Evolutionary conservation across 30 jellyfish, hydroid and myxozoan genomes (phyloP).

Genomic region (Aurelia coerulea): DNA sequence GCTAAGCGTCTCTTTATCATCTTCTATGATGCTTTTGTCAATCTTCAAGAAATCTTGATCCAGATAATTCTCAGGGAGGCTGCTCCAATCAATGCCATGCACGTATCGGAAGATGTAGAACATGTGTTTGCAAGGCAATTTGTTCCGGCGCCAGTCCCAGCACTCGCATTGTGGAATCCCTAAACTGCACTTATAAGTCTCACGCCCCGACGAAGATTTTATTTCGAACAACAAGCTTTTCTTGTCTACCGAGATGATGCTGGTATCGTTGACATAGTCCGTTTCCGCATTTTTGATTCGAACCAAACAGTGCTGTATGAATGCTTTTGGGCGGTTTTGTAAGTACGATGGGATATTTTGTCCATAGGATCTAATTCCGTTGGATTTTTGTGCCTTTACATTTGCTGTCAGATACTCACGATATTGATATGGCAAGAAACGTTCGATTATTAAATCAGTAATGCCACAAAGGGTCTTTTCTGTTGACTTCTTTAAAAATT

Average conservation of each 20-base stretch:
- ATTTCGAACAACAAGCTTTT: constrained; percentile 4
- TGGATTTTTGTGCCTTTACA: constrained; percentile 18
- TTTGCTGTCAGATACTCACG: constrained; percentile 32
- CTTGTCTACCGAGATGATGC: constrained; percentile 6
- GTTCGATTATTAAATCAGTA: constrained; percentile 3
- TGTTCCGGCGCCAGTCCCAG: constrained; percentile 14
- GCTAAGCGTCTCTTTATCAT: no score
- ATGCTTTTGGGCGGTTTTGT: constrained; percentile 19
- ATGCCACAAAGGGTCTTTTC: constrained; percentile 33
- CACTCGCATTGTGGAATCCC: constrained; percentile 24
- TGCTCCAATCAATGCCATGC: no score
- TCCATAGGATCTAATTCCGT: constrained; percentile 14
- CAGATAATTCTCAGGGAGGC: no score
- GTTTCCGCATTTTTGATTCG: background rate
- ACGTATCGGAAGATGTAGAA: background rate
- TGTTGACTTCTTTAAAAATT: constrained; percentile 20
- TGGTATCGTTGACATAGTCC: constrained; percentile 8
- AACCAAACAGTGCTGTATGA: constrained; percentile 26
- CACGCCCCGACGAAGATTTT: constrained; percentile 11
- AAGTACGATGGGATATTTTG: constrained; percentile 10
- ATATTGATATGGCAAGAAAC: constrained; percentile 18
- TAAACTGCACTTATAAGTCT: background rate
- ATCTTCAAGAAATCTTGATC: no score
- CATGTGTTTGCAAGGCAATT: constrained; percentile 11
- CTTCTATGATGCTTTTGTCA: no score